These are phyloP conservation scores for Clivina fossor DNA, from an alignment of 2,888 invertebrate species.

Conservation along the genomic window DNA sequence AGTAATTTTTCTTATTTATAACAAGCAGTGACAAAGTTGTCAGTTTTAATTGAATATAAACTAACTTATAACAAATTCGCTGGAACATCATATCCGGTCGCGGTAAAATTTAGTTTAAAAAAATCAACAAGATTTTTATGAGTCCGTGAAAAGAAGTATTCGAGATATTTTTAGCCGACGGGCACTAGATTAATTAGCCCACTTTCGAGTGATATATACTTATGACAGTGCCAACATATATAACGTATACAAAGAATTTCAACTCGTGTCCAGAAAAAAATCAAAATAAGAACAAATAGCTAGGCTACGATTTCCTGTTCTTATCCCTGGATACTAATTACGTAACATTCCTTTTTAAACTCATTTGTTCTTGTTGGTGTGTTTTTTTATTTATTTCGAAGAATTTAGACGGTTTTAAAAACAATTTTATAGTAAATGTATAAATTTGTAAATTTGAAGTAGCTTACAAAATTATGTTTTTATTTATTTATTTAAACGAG, in stretches of 20 bases:
- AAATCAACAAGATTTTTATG: conserved; percentile 24
- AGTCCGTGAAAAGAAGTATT: conserved; percentile 25
- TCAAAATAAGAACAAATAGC: no score
- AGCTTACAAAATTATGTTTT: neutral
- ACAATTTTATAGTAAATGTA: no score
- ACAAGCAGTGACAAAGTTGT: no score
- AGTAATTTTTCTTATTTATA: no score
- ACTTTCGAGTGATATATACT: conserved; percentile 28
- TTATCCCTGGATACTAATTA: conserved; percentile 10
- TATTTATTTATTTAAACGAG: neutral
- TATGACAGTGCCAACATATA: conserved; percentile 23
- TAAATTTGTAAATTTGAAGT: neutral
- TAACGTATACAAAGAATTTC: no score
- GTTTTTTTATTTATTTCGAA: no score
- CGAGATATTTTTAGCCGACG: conserved; percentile 19
- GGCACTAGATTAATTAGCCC: conserved; percentile 23
- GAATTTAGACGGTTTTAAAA: no score
- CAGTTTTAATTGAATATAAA: no score
- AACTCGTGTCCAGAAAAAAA: conserved; percentile 14
- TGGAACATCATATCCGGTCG: no score
- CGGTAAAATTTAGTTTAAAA: no score
- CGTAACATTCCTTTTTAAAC: conserved; percentile 11
- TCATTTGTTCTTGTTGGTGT: neutral
- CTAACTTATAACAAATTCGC: no score
- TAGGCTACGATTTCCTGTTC: conserved; percentile 11